Evolutionary conservation across 1,140 invertebrate genomes (phyloP).

Genomic region (Diachasmimorpha longicaudata): DNA sequence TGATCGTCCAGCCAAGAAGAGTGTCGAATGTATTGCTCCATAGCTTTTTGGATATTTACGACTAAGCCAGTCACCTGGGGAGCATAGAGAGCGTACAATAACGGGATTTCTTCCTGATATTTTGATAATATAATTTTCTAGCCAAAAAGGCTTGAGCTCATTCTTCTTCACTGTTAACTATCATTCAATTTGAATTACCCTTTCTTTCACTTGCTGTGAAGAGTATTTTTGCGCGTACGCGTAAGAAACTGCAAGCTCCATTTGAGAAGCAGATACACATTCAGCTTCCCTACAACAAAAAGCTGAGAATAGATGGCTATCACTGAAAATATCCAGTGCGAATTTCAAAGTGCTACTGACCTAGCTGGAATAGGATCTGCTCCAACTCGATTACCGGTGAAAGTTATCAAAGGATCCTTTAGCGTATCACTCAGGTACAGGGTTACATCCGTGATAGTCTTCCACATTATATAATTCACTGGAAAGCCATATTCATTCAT

Average conservation of each 20-base stretch:
- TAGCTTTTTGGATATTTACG: background rate
- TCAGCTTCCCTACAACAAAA: background rate
- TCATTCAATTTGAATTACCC: background rate
- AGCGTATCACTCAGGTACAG: background rate
- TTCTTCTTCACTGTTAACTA: too few species aligned
- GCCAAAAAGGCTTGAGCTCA: too few species aligned
- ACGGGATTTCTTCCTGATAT: too few species aligned
- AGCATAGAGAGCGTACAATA: background rate
- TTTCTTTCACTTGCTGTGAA: background rate
- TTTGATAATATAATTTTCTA: too few species aligned
- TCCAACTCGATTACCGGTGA: background rate
- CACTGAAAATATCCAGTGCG: too few species aligned
- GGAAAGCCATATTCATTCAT: background rate
- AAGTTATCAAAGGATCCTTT: background rate
- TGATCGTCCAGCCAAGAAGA: background rate
- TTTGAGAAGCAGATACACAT: background rate
- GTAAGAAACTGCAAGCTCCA: background rate
- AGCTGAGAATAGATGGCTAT: too few species aligned
- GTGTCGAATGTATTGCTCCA: background rate
- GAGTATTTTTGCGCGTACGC: background rate
- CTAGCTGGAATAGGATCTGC: background rate
- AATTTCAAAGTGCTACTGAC: background rate
- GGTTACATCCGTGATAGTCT: background rate
- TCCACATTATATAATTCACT: conserved; percentile 12
- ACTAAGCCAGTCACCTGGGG: background rate